Conservation (phyloP, 2,113 vertebrate genomes). For the Megaptera novaeangliae region DNA sequence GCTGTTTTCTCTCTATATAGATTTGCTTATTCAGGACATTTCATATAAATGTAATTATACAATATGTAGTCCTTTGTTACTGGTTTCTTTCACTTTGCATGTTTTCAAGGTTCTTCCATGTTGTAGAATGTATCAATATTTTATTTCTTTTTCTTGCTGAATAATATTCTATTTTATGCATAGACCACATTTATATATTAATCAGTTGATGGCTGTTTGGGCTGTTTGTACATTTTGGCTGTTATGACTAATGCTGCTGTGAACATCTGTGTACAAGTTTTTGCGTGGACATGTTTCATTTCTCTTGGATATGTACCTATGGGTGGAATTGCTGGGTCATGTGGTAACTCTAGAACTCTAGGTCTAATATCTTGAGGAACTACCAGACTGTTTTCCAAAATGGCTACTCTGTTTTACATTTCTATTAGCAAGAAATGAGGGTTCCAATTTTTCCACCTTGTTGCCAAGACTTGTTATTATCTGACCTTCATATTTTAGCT, state of each 20-base stretch:
- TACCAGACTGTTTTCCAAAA: background rate
- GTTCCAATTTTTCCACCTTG: background rate
- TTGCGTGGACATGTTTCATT: background rate
- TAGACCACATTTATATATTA: background rate
- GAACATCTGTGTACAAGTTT: background rate
- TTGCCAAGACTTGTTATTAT: background rate
- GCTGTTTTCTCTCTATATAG: background rate
- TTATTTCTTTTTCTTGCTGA: background rate
- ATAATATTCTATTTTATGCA: background rate
- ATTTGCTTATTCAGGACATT: background rate
- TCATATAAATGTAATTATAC: background rate
- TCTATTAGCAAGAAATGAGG: background rate
- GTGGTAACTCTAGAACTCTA: background rate
- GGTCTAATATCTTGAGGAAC: background rate
- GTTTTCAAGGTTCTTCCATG: background rate
- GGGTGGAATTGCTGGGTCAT: background rate
- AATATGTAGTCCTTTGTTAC: background rate
- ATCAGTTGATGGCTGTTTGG: background rate
- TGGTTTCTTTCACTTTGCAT: background rate
- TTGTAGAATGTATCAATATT: background rate
- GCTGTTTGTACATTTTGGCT: background rate
- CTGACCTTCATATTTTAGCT: background rate
- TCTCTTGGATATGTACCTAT: background rate
- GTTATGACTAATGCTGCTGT: background rate
- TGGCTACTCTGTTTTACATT: background rate